These are phyloP conservation scores for Cydia splendana DNA, from an alignment of 1,140 invertebrate genomes.

Conservation along the genomic window DNA sequence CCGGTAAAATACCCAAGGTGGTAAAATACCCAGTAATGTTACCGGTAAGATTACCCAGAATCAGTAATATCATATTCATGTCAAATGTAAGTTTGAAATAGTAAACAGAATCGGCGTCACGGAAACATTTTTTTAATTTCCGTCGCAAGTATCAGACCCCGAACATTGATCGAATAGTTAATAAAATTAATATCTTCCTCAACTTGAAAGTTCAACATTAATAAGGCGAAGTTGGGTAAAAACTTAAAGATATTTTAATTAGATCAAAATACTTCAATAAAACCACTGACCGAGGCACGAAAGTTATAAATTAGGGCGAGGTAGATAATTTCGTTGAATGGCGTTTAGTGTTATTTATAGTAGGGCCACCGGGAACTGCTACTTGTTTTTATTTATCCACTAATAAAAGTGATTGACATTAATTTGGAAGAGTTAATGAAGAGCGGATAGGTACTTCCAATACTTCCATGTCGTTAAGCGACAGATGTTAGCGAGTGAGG, in stretches of 20 bases:
- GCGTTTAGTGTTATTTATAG: slow-evolving; percentile 39
- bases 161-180: slow-evolving; percentile 48
- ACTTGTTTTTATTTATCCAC: slow-evolving; percentile 73
- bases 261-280: slow-evolving; percentile 66
- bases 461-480: slow-evolving; percentile 15
- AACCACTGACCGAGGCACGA: slow-evolving; percentile 52
- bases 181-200: slow-evolving; percentile 44
- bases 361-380: slow-evolving; percentile 43
- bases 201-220: slow-evolving; percentile 37
- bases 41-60: no score
- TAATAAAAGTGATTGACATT: slow-evolving; percentile 75
- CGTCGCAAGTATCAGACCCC: slow-evolving; percentile 27
- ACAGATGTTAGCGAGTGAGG: not conserved
- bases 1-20: no score
- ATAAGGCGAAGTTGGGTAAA: slow-evolving; percentile 37
- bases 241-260: slow-evolving; percentile 66
- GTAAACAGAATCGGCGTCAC: no score
- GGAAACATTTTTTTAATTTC: slow-evolving; percentile 16
- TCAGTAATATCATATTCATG: no score
- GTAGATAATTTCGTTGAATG: slow-evolving; percentile 35
- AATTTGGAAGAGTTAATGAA: slow-evolving; percentile 61
- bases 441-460: slow-evolving; percentile 37
- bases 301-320: slow-evolving; percentile 61
- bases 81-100: no score
- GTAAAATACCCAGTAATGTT: no score